Evolutionary conservation across 2,888 invertebrate genomes (phyloP), one percentile per base, ranked within the genome.

Genomic region (Microctonus aethiopoides): DNA sequence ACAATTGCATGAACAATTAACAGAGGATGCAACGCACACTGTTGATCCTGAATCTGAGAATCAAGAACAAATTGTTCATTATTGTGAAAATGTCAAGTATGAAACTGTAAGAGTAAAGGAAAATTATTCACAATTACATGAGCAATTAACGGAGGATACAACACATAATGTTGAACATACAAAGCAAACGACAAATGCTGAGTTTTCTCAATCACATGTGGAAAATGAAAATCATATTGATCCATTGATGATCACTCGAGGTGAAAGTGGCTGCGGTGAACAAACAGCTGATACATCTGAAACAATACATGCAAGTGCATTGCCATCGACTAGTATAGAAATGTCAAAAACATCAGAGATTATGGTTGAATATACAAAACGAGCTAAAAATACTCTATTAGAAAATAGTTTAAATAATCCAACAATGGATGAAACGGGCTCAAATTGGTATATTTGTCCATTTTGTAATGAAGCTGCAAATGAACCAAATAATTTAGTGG

Each of bases 361-460:
- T 57, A 76, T 83, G 64, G 81, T 84, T 1, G 83, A 85, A 67
- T 86, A 86, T 63, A 82, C 82, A 2, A 84, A 84, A 70, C 60
- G 63, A n/a, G 72, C 82, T 1, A 86, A 86, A 64, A 67, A 80
- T 36, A 71, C 80, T 13, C 74, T 86, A 32, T 68, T 86, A 9
- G 80, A 85, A 67, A 79, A 78, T 20, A 75, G 79, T 22, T 71
- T 86, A 4, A 81, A 75, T 56, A 86, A 82, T 79, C 84, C 84
- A 5, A 84, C 84, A 0, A 73, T 81, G 7, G 86, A 86, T 36
- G 83, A 84, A 46, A 80, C 84, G 16, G 84, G 83, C 16, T 75
- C 80, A 0, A 80, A 78, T 62, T 86, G 86, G 86, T 86, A 81
- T 56, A 74, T 86, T 36, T 86, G 86, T 75, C 83, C 86, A n/a